phyloP scores from a whole-genome alignment of 2,113 vertebrate species.

The Scophthalmus maximus region DNA sequence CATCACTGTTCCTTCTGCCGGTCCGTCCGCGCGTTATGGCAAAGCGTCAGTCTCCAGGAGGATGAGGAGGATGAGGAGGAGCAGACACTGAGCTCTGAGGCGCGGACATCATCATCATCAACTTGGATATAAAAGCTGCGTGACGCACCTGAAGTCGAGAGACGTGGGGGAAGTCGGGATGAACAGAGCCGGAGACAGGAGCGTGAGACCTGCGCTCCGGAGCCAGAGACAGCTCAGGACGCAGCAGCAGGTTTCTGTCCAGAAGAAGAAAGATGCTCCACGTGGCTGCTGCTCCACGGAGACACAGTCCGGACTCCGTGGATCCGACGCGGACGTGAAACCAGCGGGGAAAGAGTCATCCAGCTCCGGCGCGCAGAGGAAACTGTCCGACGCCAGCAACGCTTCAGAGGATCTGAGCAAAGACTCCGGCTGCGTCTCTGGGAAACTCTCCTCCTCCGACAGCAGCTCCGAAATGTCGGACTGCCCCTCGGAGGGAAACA shows the following conservation, averaged over 20 bases:
- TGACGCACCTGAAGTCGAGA: neutral
- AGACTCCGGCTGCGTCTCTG: conserved; percentile 76
- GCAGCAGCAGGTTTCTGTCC: conserved; percentile 50
- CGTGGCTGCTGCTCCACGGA: conserved; percentile 71
- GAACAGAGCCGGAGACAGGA: conserved; percentile 65
- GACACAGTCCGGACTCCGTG: conserved; percentile 40
- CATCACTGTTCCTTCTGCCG: neutral
- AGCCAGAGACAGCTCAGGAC: conserved; percentile 57
- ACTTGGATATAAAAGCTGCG: neutral
- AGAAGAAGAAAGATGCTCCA: conserved; percentile 69
- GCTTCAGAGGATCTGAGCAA: conserved; percentile 79
- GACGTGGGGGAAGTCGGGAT: conserved; percentile 43
- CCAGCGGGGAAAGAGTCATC: conserved; percentile 43
- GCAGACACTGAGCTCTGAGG: neutral
- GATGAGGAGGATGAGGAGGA: conserved; percentile 37
- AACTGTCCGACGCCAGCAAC: conserved; percentile 79
- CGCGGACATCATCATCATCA: neutral
- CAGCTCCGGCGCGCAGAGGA: conserved; percentile 65
- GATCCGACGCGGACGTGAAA: conserved; percentile 60
- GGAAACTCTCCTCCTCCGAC: conserved; percentile 87
- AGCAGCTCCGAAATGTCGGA: conserved; percentile 93
- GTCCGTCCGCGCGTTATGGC: conserved; percentile 3
- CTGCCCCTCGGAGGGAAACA: conserved; percentile 87
- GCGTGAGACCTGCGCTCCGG: conserved; percentile 54
- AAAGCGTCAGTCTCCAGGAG: conserved; percentile 53